A percentile compares a stretch with the other conserved stretches of the same genome.
Conservation (phyloP, 2,113 vertebrate genomes). For the Sphyrna mokarran region DNA sequence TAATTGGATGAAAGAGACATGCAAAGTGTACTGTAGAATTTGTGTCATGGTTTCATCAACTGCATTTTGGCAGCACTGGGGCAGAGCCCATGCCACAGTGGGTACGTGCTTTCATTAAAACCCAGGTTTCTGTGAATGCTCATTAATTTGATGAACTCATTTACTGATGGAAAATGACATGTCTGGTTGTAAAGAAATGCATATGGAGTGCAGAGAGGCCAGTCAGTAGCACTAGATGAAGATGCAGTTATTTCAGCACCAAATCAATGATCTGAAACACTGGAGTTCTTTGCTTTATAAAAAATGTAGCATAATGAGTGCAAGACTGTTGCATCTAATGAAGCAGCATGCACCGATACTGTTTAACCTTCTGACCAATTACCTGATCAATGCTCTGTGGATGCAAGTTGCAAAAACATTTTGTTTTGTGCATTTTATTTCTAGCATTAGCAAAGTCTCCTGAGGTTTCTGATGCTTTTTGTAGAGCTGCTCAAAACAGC, state of each 20-base stretch:
- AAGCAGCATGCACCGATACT: slow-evolving; percentile 20
- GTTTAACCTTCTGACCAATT: slow-evolving; percentile 37
- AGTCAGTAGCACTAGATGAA: slow-evolving; percentile 13
- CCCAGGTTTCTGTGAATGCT: slow-evolving; percentile 63
- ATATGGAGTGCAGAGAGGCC: slow-evolving; percentile 41
- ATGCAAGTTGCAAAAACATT: slow-evolving; percentile 13
- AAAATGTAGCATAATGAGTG: slow-evolving; percentile 29
- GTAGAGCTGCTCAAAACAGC: slow-evolving; percentile 19
- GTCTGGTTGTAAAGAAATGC: slow-evolving; percentile 54
- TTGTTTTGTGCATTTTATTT: slow-evolving; percentile 24
- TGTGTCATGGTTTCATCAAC: slow-evolving; percentile 58
- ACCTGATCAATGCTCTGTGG: slow-evolving; percentile 18
- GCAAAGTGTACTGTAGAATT: slow-evolving; percentile 47
- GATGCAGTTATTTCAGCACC: slow-evolving; percentile 32
- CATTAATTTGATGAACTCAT: slow-evolving; percentile 86
- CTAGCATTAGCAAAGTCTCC: slow-evolving; percentile 19
- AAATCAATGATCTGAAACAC: slow-evolving; percentile 33
- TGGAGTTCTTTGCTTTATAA: slow-evolving; percentile 30
- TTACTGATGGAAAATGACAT: slow-evolving; percentile 73
- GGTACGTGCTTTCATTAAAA: slow-evolving; percentile 62
- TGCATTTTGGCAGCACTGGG: slow-evolving; percentile 69
- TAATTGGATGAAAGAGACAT: slow-evolving; percentile 67
- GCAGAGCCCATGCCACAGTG: slow-evolving; percentile 64
- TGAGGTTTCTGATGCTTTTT: slow-evolving; percentile 25
- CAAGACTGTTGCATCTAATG: slow-evolving; percentile 36